Evolutionary conservation across 1,140 invertebrate species (phyloP), one percentile per base, ranked within the genome.

Genomic region (Artemia franciscana): DNA sequence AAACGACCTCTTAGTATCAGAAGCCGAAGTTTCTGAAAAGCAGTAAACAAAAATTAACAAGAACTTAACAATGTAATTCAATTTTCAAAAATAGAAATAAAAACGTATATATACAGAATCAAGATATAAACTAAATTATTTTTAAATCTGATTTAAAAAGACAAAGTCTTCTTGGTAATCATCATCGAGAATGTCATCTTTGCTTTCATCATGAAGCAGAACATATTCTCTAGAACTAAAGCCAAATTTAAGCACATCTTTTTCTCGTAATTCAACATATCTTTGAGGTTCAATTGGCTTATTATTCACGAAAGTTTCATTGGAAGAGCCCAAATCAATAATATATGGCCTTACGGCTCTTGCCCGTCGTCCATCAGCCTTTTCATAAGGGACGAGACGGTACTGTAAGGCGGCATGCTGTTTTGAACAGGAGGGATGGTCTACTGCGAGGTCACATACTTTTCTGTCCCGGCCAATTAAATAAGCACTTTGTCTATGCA

Each of bases 361-460:
- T 3, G 85, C 86, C 62, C 76, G 75, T 1, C 77, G 73, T 57
- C 88, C 88, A 71, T 89, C 82, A 0, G 82, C 78, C 30, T 83
- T 75, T 58, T 82, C 79, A 69, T 84, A 95, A 18, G 86, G 79
- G 60, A 95, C 83, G 5, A 92, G 76, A 60, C 95, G 79, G 75
- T 88, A 99, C 72, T 99, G 96, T 60, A 98, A 74, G 30, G 85
- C 95, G 2, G 96, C 92, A 75, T 99, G 96, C 72, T 99, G 96
- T 72, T 98, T 98, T 3, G 91, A 96, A 73, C 92, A 92, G 4
- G 91, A 96, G 1, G 95, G 96, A 79, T 99, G 96, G 75, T 98
- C 95, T 5, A 97, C 79, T 2, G 92, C 85, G 68, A 99, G 86
- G 75, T 99, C 96, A 0, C 86, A 91, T 9, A 98, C 82, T 71